phyloP scores from a whole-genome alignment of 2,113 vertebrate species.

The Nothoprocta perdicaria region DNA sequence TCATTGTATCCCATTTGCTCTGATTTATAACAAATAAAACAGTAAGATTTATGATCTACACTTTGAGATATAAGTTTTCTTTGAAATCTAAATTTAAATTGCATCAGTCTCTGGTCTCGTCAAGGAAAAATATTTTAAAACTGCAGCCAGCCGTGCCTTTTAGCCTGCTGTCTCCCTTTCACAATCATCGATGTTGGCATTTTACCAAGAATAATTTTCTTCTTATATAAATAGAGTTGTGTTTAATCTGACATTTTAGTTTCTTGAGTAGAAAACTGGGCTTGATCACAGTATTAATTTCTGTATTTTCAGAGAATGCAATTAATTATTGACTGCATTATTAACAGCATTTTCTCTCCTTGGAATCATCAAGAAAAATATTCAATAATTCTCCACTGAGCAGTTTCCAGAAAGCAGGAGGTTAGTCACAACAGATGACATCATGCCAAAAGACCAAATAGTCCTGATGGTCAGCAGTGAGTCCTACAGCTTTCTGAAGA shows the following conservation, averaged over 20 bases:
- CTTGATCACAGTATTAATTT: not conserved
- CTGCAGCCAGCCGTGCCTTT: slow-evolving; percentile 18
- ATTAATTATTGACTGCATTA: slow-evolving; percentile 1
- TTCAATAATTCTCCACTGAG: not conserved
- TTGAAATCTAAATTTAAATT: slow-evolving; percentile 34
- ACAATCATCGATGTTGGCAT: slow-evolving; percentile 37
- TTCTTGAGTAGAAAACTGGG: not conserved
- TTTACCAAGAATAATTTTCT: slow-evolving; percentile 23
- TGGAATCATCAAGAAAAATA: not conserved
- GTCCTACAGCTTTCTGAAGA: not conserved
- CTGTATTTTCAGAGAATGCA: slow-evolving; percentile 25
- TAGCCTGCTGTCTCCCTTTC: slow-evolving; percentile 20
- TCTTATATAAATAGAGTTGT: not conserved
- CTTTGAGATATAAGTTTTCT: slow-evolving; percentile 24
- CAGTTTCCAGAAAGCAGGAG: not conserved
- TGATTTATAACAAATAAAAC: not conserved
- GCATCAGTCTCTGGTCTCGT: not conserved
- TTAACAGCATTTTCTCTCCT: slow-evolving; percentile 17
- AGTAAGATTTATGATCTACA: not conserved
- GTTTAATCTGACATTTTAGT: slow-evolving; percentile 40
- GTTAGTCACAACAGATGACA: not conserved
- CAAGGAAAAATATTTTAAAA: slow-evolving; percentile 45
- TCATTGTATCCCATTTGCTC: not conserved
- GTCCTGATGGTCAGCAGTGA: not conserved
- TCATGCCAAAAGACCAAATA: not conserved